Base-by-base conservation (phyloP, 1,140 invertebrate genomes). In the Leptinotarsa defecta region DNA sequence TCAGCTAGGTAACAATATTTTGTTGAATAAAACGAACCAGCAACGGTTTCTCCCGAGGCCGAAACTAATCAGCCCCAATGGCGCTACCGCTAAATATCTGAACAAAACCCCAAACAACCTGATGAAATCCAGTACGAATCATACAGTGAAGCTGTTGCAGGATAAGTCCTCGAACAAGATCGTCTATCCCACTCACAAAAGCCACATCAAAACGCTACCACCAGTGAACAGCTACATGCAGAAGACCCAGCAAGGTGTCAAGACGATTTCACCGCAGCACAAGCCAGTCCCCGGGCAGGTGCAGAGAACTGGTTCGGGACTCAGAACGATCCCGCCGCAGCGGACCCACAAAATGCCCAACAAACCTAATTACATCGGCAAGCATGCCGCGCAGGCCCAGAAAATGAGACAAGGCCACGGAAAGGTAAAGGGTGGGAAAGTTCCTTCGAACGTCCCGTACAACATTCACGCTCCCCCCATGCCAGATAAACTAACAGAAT, bases 311-410 rank as follows among this genome's bases (percentile, higher is more conserved):
- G 78, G 79, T 27, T 78, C 83, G 20, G 83, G 84, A 57, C 68
- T 85, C 22, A 78, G 82, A 65, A 85, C 83, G 1, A 85, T 85
- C 48, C 84, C 84, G 13, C 82, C 84, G 11, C 84, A 85, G 70
- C 74, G 80, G 71, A 76, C 80, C 13, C 79, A 80, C 68, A 81
- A 84, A 75, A 63, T 79, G 62, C 65, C 83, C 8, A 84, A 80
- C 65, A 84, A 83, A 76, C 78, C 83, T 13, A 84, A 84, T 77
- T 84, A 85, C 73, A 84, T 85, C 13, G 84, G 84, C 11, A 86
- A 86, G 78, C 85, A 86, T 77, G 85, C 85, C 5, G 81, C 84
- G 70, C 85, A 86, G 80, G 85, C 83, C 4, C 85, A 85, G 73
- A 86, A 85, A 79, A 74, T 81, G 11, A 71, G 77, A n/a, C 73